These are phyloP conservation scores for Copidosoma floridanum DNA, from an alignment of 1,140 invertebrate genomes.

Conservation along the genomic window DNA sequence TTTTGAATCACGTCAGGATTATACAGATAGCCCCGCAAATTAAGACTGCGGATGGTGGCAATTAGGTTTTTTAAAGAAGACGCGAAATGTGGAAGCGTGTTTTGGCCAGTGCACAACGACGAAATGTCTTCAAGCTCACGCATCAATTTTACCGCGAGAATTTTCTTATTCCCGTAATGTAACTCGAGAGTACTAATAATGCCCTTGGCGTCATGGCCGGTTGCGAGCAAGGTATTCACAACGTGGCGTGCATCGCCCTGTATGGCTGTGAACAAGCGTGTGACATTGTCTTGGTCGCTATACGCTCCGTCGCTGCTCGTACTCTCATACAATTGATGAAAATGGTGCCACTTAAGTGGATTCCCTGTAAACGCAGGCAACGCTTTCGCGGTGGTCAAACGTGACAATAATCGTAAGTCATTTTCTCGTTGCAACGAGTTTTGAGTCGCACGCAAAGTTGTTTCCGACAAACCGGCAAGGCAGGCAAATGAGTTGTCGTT, in stretches of 20 bases:
- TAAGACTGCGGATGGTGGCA: neutral
- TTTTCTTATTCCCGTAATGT: neutral
- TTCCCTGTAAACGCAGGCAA: no score
- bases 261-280: neutral
- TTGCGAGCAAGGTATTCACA: neutral
- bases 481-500: no score
- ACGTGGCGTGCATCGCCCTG: neutral
- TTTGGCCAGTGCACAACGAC: neutral
- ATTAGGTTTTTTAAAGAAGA: neutral
- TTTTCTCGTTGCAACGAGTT: no score
- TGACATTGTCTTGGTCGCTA: neutral
- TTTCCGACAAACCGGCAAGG: no score
- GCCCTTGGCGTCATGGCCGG: neutral
- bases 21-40: no score
- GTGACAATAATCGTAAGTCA: no score
- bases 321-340: no score
- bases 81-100: neutral
- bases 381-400: no score
- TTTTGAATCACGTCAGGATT: neutral
- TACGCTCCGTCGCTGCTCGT: neutral
- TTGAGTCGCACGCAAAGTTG: no score
- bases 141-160: neutral
- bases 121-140: neutral
- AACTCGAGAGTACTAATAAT: neutral
- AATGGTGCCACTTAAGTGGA: neutral